Base-by-base conservation (phyloP, 2,888 invertebrate species). In the Cephus pygmeus region DNA sequence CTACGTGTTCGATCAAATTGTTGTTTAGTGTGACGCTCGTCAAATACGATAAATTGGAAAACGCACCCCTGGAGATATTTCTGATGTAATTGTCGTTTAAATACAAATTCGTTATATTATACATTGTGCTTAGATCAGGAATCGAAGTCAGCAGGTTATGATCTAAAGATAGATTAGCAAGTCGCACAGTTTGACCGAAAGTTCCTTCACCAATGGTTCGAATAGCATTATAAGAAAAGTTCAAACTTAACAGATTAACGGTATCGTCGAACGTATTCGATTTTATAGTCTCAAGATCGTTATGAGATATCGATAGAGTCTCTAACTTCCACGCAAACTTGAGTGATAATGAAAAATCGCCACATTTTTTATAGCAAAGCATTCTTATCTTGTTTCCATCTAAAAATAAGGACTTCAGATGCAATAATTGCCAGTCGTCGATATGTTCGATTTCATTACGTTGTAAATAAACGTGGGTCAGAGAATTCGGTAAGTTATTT, bases 401-500 rank as follows among this genome's bases (percentile, higher is more conserved):
- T 6, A 88, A 77, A 69, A 84, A 85, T 4, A 88, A 79, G 9
- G 82, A 83, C 9, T 83, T 75, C 4, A 89, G 12, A 69, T 86
- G 82, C 4, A 78, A 79, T 34, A 86, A 76, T 23, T 84, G 78
- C 11, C 75, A 76, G 12, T 84, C 84, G 9, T 86, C 86, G 12
- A 88, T 80, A 35, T 79, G 75, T 9, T 78, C 75, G 34, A 89
- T 86, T 30, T 80, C 77, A 71, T 88, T 88, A n/a, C 85, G 83
- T 68, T 88, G 86, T 12, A 88, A 80, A 69, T 87, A 83, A 33
- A 89, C 84, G 40, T 88, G 85, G 11, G 83, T 82, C 56, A 89
- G 76, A 36, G 85, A 83, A 31, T 76, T 68, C 0, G 88, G 87
- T 11, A 87, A 68, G 31, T 87, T 83, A 0, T 68, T 79, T 3